These are phyloP conservation scores for Platycercus adscitus DNA, from an alignment of 2,113 vertebrate species.

Conservation along the genomic window DNA sequence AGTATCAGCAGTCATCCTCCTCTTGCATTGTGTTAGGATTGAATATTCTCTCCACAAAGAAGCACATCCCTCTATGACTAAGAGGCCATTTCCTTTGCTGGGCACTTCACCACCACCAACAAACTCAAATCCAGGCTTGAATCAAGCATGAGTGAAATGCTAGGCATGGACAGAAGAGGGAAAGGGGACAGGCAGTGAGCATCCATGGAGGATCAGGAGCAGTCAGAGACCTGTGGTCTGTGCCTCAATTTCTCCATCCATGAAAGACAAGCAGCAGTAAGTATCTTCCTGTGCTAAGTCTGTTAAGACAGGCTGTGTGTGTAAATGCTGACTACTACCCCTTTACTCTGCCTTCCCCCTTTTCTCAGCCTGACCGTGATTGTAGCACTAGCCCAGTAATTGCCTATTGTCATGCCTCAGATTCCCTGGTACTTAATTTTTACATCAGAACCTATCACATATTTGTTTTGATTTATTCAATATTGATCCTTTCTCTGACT, in stretches of 20 bases:
- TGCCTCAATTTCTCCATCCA: neutral
- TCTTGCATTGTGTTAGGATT: neutral
- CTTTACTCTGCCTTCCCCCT: constrained; percentile 16
- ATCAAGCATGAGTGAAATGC: neutral
- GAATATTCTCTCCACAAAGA: neutral
- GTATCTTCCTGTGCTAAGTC: neutral
- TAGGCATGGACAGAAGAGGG: neutral
- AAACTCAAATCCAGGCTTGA: neutral
- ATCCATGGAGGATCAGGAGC: neutral
- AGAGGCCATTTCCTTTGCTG: neutral
- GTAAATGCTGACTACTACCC: neutral
- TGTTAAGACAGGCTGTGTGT: neutral
- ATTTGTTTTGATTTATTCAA: constrained; percentile 83
- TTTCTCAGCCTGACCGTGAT: neutral
- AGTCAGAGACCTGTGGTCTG: neutral
- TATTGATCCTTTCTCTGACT: constrained; percentile 77
- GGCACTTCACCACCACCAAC: neutral
- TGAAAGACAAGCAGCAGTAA: neutral
- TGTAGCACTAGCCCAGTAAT: constrained; percentile 47
- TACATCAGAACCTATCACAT: constrained; percentile 76
- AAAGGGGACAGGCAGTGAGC: neutral
- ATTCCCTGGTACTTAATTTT: constrained; percentile 75
- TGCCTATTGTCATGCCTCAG: constrained; percentile 50
- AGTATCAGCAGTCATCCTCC: neutral
- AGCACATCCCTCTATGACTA: neutral